These are phyloP conservation scores for Anorthoa munda DNA, from an alignment of 2,888 invertebrate genomes.

Conservation along the genomic window DNA sequence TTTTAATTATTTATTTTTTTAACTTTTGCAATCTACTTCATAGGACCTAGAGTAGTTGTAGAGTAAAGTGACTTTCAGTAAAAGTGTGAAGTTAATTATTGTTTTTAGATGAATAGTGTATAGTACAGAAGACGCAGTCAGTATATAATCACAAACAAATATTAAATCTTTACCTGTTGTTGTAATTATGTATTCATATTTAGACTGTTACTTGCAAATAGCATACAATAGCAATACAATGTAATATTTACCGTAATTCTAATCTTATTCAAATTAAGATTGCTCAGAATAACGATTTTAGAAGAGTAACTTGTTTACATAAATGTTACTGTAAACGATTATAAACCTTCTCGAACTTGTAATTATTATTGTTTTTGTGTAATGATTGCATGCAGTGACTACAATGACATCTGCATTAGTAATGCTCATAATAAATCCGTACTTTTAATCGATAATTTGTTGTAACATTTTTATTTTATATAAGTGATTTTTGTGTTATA, in stretches of 20 bases:
- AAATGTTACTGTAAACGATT: constrained; percentile 15
- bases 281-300: constrained; percentile 45
- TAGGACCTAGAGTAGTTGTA: constrained; percentile 36
- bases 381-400: constrained; percentile 11
- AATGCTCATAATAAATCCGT: constrained; percentile 21
- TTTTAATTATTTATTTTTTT: constrained; percentile 25
- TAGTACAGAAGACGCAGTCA: constrained; percentile 34
- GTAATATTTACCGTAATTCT: constrained; percentile 21
- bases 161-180: constrained; percentile 44
- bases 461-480: constrained; percentile 9
- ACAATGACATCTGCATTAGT: background rate
- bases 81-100: constrained; percentile 32
- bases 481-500: constrained; percentile 20
- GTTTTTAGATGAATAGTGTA: constrained; percentile 50
- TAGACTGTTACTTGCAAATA: constrained; percentile 48
- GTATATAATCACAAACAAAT: constrained; percentile 44
- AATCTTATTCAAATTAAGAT: constrained; percentile 31
- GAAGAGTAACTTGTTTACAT: constrained; percentile 29
- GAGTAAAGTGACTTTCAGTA: constrained; percentile 14
- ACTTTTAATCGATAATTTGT: background rate
- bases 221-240: constrained; percentile 42
- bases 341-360: constrained; percentile 13
- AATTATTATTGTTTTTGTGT: constrained; percentile 8
- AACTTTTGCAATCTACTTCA: constrained; percentile 19
- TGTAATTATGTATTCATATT: constrained; percentile 48